A percentile compares a stretch with the other conserved stretches of the same genome.
Conservation (phyloP, 2,888 invertebrate species). For the Acrocera orbiculus region DNA sequence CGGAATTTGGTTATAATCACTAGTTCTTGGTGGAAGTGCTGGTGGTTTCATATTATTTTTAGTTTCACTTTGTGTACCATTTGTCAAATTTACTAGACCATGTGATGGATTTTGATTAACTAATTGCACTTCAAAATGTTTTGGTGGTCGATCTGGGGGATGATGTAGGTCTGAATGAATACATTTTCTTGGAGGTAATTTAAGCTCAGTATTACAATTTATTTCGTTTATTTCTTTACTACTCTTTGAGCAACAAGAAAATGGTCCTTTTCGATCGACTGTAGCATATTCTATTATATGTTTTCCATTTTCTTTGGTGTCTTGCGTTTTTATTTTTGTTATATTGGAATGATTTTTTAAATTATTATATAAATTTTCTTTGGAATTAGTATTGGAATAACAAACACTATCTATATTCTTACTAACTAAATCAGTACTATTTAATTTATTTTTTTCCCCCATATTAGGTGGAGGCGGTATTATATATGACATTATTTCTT, state of each 20-base stretch:
- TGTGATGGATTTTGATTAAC: no score
- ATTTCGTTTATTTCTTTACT: constrained; percentile 34
- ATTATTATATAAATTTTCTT: constrained; percentile 36
- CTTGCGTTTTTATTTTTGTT: neutral
- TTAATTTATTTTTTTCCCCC: constrained; percentile 24
- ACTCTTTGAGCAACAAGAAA: constrained; percentile 50
- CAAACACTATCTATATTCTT: constrained; percentile 30
- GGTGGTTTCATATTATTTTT: no score
- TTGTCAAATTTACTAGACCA: constrained; percentile 22
- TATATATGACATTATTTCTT: constrained; percentile 70
- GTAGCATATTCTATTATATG: constrained; percentile 56
- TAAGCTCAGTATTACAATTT: constrained; percentile 30
- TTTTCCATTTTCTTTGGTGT: constrained; percentile 7
- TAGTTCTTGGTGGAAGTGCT: constrained; percentile 13
- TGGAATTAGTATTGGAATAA: constrained; percentile 30
- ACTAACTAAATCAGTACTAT: constrained; percentile 8
- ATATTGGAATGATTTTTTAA: constrained; percentile 18
- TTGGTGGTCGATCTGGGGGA: constrained; percentile 53
- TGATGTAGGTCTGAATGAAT: constrained; percentile 37
- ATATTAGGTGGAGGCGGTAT: constrained; percentile 60
- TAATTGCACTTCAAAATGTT: constrained; percentile 34
- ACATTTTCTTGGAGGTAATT: constrained; percentile 42
- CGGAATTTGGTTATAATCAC: constrained; percentile 9
- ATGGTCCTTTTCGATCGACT: constrained; percentile 52
- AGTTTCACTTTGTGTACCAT: neutral